Conservation (phyloP, 1,140 invertebrate species). For the Drosophila parabipectinata region DNA sequence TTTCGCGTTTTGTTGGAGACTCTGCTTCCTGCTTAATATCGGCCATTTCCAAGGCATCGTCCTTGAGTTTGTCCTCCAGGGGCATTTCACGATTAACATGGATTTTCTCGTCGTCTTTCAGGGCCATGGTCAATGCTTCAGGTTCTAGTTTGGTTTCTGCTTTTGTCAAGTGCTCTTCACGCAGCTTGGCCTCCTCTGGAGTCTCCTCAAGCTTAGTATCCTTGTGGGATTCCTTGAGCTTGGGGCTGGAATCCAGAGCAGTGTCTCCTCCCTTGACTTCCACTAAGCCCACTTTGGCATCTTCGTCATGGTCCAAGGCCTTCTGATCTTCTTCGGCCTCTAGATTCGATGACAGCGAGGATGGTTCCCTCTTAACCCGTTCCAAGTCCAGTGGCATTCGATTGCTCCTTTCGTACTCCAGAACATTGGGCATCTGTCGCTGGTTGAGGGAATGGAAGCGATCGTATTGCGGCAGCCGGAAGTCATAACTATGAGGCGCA, state of each 20-base stretch:
- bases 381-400: constrained; percentile 10
- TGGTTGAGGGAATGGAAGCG: constrained; percentile 21
- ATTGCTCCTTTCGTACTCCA: constrained; percentile 35
- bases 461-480: constrained; percentile 36
- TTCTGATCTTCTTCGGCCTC: neutral
- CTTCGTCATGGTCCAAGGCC: neutral
- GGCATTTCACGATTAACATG: neutral
- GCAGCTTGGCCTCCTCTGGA: neutral
- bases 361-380: constrained; percentile 32
- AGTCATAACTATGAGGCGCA: constrained; percentile 45
- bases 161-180: neutral
- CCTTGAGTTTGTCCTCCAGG: neutral
- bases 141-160: neutral
- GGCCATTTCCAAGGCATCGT: neutral
- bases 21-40: neutral
- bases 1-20: neutral
- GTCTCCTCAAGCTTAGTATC: constrained; percentile 13
- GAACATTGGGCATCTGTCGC: constrained; percentile 15
- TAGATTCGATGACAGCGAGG: neutral
- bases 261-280: neutral
- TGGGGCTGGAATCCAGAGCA: neutral
- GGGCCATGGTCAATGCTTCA: constrained; percentile 25
- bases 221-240: neutral
- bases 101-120: neutral
- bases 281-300: constrained; percentile 1